These are phyloP conservation scores for Vidua macroura DNA, from an alignment of 2,113 vertebrate genomes.

Conservation along the genomic window DNA sequence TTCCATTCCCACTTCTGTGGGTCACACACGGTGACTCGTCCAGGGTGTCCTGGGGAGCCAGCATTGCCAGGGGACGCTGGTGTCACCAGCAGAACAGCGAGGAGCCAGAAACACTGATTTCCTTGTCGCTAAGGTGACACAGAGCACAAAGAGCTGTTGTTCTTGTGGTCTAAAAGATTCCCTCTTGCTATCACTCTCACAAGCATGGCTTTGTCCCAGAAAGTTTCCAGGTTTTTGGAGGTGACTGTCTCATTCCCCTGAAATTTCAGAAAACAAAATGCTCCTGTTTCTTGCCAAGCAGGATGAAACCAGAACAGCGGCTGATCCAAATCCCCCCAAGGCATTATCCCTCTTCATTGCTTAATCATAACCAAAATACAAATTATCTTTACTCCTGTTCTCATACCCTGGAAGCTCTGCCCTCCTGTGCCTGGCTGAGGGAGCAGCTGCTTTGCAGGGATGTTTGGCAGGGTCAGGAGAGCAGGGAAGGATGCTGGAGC, in stretches of 20 bases:
- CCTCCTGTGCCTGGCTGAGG: neutral
- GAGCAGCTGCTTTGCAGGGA: neutral
- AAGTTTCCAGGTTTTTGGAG: neutral
- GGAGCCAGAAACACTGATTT: neutral
- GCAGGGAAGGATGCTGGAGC: neutral
- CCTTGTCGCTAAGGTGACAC: neutral
- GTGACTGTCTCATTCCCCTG: neutral
- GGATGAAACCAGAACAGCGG: neutral
- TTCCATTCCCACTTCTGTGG: neutral
- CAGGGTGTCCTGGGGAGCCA: neutral
- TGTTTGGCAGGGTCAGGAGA: neutral
- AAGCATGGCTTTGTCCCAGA: neutral
- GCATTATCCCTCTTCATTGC: neutral
- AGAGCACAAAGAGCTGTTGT: neutral
- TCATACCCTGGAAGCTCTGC: neutral
- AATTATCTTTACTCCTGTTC: neutral
- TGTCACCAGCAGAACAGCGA: neutral
- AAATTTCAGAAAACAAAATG: neutral
- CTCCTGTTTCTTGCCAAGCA: neutral
- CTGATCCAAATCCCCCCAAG: neutral
- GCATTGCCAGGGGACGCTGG: neutral
- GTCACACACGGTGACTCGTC: neutral
- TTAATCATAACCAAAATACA: neutral
- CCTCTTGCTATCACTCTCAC: neutral
- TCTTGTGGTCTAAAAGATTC: neutral